Evolutionary conservation across 2,113 vertebrate genomes (phyloP).

Genomic region (Pristiophorus japonicus): DNA sequence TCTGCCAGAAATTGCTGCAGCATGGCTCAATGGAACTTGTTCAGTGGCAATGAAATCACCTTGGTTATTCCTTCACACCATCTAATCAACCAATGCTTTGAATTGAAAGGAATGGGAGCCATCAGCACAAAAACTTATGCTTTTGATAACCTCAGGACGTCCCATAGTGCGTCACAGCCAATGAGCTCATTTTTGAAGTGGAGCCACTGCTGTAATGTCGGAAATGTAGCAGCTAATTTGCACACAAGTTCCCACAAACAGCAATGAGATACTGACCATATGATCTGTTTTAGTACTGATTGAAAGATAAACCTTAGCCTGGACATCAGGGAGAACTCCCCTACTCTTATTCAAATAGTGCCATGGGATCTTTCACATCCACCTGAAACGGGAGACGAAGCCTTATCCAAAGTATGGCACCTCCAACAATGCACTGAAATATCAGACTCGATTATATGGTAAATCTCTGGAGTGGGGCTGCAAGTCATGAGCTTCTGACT

Average conservation of each 20-base stretch:
- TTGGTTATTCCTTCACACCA: neutral
- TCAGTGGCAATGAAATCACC: neutral
- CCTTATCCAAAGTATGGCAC: neutral
- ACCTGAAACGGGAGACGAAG: neutral
- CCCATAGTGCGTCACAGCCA: neutral
- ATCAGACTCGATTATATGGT: neutral
- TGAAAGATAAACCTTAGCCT: no score
- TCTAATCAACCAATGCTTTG: neutral
- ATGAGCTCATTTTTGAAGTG: neutral
- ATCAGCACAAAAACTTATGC: neutral
- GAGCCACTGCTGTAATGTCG: neutral
- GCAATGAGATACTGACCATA: no score
- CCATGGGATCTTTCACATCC: no score
- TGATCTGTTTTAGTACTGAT: no score
- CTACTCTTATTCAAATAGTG: neutral
- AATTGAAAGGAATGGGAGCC: neutral
- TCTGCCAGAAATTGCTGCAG: neutral
- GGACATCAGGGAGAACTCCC: neutral
- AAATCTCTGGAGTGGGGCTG: neutral
- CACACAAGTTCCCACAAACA: no score
- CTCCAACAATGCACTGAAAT: neutral
- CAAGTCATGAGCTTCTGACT: neutral
- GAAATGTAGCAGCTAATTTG: neutral
- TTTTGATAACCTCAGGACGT: neutral
- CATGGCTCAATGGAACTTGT: neutral